Conservation (phyloP, 2,888 invertebrate genomes). For the Eupithecia tripunctaria region DNA sequence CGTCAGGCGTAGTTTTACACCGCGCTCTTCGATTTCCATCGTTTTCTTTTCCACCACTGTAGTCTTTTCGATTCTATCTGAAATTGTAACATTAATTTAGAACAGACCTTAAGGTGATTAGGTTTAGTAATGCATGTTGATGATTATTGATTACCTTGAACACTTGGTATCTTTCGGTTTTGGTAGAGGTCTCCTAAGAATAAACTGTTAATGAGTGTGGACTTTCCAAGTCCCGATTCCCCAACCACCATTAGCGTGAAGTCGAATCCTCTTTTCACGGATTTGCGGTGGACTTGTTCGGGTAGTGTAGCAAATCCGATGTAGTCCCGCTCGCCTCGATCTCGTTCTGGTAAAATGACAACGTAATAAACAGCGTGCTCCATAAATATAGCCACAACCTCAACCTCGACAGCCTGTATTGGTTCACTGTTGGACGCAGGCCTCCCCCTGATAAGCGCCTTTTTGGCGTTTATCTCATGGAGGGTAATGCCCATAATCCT, state of each 20-base stretch:
- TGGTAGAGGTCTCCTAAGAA: constrained; percentile 97
- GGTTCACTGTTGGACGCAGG: too few species aligned
- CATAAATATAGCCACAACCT: too few species aligned
- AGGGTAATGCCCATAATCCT: too few species aligned
- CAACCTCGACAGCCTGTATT: too few species aligned
- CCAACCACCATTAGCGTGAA: constrained; percentile 98
- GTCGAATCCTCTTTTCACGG: constrained; percentile 97
- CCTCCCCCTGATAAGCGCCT: too few species aligned
- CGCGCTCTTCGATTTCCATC: constrained; percentile 97
- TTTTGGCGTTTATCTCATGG: too few species aligned
- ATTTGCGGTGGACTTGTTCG: constrained; percentile 98
- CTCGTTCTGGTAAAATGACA: constrained; percentile 57
- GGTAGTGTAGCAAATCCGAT: constrained; percentile 98
- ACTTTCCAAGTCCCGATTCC: constrained; percentile 97
- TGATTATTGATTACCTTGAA: constrained; percentile 86
- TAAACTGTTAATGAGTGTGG: constrained; percentile 96
- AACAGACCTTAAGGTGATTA: not conserved
- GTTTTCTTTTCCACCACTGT: constrained; percentile 91
- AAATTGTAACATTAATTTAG: constrained; percentile 46
- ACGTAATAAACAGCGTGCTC: constrained; percentile 4
- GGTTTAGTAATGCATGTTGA: not conserved
- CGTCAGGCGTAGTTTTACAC: constrained; percentile 94
- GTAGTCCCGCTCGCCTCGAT: constrained; percentile 89
- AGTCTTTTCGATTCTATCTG: constrained; percentile 88
- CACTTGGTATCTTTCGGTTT: constrained; percentile 90